Conservation (phyloP, 2,797 vertebrate genomes). For the Acrossocheilus fasciatus region DNA sequence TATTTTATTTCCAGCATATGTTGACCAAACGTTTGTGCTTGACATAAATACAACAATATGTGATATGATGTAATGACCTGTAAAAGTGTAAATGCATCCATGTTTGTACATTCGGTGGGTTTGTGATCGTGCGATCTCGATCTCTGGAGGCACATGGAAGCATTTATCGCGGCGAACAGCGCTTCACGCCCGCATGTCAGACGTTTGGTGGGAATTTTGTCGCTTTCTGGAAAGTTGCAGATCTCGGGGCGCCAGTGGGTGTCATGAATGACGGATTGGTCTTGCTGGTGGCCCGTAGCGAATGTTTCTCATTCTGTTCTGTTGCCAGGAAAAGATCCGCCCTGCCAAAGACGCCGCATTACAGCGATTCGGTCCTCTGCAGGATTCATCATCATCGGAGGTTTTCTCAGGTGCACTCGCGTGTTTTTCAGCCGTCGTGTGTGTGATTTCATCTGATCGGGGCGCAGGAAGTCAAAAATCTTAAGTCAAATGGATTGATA, state of each 20-base stretch:
- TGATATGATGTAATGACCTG: not conserved
- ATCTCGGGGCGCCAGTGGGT: not conserved
- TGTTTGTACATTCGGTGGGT: not conserved
- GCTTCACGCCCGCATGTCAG: not conserved
- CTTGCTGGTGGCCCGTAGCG: not conserved
- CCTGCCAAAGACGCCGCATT: not conserved
- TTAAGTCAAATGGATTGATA: too few species aligned
- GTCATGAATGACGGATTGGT: slow-evolving; percentile 11
- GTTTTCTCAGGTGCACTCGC: not conserved
- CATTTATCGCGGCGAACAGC: not conserved
- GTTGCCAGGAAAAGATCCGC: not conserved
- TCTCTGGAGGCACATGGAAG: slow-evolving; percentile 11
- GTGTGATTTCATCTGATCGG: not conserved
- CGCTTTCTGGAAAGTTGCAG: not conserved
- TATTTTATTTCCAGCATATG: not conserved
- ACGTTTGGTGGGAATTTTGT: slow-evolving; percentile 1
- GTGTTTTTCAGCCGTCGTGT: not conserved
- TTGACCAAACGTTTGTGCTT: not conserved
- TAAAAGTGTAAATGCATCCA: not conserved
- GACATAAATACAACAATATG: not conserved
- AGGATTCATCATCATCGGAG: slow-evolving; percentile 6
- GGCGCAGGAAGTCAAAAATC: not conserved
- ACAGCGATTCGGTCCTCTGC: not conserved
- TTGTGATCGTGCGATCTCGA: not conserved
- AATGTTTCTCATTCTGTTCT: not conserved